These are phyloP conservation scores for Simalia tracyae DNA, from an alignment of 2,797 vertebrate species.

Conservation along the genomic window DNA sequence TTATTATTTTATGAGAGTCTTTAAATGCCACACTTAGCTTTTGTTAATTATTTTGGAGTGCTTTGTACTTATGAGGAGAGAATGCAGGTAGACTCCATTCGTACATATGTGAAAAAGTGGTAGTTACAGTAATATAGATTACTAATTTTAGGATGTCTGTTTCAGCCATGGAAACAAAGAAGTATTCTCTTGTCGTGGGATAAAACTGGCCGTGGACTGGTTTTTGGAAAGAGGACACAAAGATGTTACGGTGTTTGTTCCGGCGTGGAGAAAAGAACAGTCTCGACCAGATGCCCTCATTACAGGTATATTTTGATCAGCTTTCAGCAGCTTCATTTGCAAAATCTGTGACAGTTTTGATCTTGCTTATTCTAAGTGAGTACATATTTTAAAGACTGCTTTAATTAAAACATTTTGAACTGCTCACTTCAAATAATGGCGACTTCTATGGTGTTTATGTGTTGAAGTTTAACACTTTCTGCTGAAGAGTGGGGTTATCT, in stretches of 20 bases:
- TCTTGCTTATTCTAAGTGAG: neutral
- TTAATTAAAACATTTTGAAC: neutral
- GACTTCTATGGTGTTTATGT: neutral
- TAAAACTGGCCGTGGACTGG: slow-evolving; percentile 94
- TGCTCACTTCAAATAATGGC: neutral
- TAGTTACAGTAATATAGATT: slow-evolving; percentile 11
- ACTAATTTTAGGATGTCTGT: slow-evolving; percentile 59
- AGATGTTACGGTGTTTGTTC: slow-evolving; percentile 93
- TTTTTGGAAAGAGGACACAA: slow-evolving; percentile 91
- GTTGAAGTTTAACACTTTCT: neutral
- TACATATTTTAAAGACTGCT: neutral
- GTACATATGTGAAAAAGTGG: neutral
- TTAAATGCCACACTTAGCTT: neutral
- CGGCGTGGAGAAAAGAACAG: slow-evolving; percentile 94
- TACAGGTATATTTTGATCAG: slow-evolving; percentile 77
- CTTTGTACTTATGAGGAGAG: neutral
- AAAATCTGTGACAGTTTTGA: neutral
- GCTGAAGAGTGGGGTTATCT: neutral
- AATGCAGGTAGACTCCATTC: fast-evolving
- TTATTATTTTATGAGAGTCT: neutral
- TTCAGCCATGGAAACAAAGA: slow-evolving; percentile 96
- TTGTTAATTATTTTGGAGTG: neutral
- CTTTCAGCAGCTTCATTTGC: neutral
- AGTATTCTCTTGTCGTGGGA: slow-evolving; percentile 95
- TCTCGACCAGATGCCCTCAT: slow-evolving; percentile 93